phyloP scores from a whole-genome alignment of 1,140 invertebrate species.

The Drosophila mauritiana region DNA sequence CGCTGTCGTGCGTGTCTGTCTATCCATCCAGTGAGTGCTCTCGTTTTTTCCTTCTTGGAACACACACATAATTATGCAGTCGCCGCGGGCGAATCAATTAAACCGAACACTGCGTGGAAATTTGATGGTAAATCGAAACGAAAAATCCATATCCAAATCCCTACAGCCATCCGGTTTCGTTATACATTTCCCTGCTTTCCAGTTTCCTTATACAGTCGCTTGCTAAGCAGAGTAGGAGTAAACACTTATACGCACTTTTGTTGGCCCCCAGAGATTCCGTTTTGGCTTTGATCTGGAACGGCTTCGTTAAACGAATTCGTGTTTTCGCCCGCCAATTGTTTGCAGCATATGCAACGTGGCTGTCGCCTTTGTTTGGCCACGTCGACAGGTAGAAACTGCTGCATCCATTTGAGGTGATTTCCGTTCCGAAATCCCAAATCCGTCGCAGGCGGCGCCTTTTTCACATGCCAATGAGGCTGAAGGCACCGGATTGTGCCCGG shows the following conservation, averaged over 20 bases:
- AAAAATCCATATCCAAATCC: neutral
- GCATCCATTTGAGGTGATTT: conserved; percentile 65
- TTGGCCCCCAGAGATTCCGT: conserved; percentile 1
- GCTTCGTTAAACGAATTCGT: conserved; percentile 32
- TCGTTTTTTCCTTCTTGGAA: conserved; percentile 11
- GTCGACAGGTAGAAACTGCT: conserved; percentile 40
- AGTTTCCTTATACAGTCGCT: too few species aligned
- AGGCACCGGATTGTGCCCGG: conserved; percentile 23
- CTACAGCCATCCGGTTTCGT: too few species aligned
- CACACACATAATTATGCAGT: conserved; percentile 49
- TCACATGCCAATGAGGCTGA: conserved; percentile 63
- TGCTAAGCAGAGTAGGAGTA: conserved; percentile 5
- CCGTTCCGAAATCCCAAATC: conserved; percentile 48
- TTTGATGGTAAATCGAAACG: conserved; percentile 7
- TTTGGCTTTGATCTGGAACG: conserved; percentile 4
- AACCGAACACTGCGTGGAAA: conserved; percentile 25
- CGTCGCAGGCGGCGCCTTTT: conserved; percentile 28
- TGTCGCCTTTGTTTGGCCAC: conserved; percentile 47
- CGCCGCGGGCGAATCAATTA: conserved; percentile 58
- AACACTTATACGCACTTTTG: conserved; percentile 16
- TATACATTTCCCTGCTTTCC: neutral
- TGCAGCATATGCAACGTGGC: conserved; percentile 14
- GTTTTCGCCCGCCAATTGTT: conserved; percentile 15
- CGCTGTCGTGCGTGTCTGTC: conserved; percentile 47
- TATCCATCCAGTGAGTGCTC: conserved; percentile 13